Percentiles rank a stretch among this genome's conserved stretches.
Evolutionary conservation across 2,113 vertebrate genomes (phyloP).

Genomic region (Hystrix brachyura): DNA sequence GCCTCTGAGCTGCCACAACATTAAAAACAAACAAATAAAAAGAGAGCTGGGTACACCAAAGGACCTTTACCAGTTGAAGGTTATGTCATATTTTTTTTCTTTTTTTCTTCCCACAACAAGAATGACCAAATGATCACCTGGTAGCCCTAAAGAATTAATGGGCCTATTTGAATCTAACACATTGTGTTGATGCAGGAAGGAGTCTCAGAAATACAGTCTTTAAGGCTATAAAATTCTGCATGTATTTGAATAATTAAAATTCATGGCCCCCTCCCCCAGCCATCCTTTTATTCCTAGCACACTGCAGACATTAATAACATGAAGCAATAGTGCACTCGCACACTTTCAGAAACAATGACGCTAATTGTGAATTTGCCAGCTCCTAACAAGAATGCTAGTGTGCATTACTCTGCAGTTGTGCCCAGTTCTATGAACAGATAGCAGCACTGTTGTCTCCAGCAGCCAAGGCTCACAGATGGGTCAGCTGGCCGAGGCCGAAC

Average conservation of each 20-base stretch:
- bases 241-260: slow-evolving; percentile 84
- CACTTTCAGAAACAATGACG: slow-evolving; percentile 71
- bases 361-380: slow-evolving; percentile 80
- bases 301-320: slow-evolving; percentile 82
- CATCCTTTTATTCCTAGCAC: slow-evolving; percentile 78
- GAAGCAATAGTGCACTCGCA: slow-evolving; percentile 76
- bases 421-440: slow-evolving; percentile 73
- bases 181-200: slow-evolving; percentile 76
- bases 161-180: slow-evolving; percentile 39
- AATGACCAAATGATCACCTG: slow-evolving; percentile 69
- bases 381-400: slow-evolving; percentile 82
- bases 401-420: slow-evolving; percentile 53
- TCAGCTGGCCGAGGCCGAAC: slow-evolving; percentile 62
- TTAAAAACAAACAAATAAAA: neutral
- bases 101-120: neutral
- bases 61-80: neutral
- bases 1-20: neutral
- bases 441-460: slow-evolving; percentile 78
- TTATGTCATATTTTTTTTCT: neutral
- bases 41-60: neutral
- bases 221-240: slow-evolving; percentile 77
- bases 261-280: slow-evolving; percentile 51
- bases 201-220: slow-evolving; percentile 67
- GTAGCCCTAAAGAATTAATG: slow-evolving; percentile 50
- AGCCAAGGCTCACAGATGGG: slow-evolving; percentile 78